These are phyloP conservation scores for Scomberomorus guttatus DNA, from an alignment of 2,797 vertebrate genomes.

Conservation along the genomic window DNA sequence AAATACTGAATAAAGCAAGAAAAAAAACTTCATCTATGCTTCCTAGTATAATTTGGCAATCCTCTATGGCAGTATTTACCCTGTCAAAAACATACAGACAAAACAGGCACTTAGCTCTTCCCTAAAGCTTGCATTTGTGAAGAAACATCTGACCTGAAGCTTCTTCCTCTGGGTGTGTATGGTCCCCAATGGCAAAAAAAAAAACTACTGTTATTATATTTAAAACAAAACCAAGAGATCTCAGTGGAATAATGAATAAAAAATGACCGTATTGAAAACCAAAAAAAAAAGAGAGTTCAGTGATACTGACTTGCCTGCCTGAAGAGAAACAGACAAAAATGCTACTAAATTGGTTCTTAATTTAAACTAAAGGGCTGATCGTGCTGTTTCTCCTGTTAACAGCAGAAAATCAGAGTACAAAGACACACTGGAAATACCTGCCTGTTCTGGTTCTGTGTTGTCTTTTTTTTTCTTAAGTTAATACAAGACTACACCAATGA, in stretches of 20 bases:
- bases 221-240: conserved; percentile 29
- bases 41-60: background rate
- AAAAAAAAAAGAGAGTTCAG: background rate
- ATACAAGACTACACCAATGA: background rate
- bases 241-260: background rate
- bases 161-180: conserved; percentile 16
- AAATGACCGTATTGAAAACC: background rate
- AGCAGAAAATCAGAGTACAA: background rate
- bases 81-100: conserved; percentile 14
- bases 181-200: conserved; percentile 31
- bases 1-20: conserved; percentile 17
- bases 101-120: conserved; percentile 43
- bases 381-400: background rate
- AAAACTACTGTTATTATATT: conserved; percentile 24
- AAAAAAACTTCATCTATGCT: background rate
- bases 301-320: background rate
- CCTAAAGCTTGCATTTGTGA: conserved; percentile 29
- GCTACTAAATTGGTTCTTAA: conserved; percentile 2
- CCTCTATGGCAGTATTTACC: background rate
- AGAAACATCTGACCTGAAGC: conserved; percentile 26
- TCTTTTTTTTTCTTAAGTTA: background rate
- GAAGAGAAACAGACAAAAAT: background rate
- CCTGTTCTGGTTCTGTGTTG: background rate
- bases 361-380: background rate
- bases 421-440: background rate